phyloP scores from a whole-genome alignment of 2,797 vertebrate genomes.

The Oreonectes daqikongensis region DNA sequence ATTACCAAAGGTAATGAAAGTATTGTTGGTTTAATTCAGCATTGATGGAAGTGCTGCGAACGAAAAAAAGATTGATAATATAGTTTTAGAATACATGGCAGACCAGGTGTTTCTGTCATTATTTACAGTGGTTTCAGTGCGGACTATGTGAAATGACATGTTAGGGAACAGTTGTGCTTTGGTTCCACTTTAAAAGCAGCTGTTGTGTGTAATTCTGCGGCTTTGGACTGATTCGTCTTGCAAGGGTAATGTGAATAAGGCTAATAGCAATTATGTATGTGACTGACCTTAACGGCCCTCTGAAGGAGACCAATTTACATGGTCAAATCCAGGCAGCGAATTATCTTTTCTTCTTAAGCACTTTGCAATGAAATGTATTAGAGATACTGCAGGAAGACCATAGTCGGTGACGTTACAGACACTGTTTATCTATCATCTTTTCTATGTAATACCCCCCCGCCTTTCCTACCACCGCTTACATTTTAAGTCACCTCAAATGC shows the following conservation, averaged over 20 bases:
- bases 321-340: constrained; percentile 7
- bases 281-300: constrained; percentile 43
- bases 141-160: constrained; percentile 38
- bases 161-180: constrained; percentile 40
- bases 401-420: not conserved
- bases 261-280: constrained; percentile 54
- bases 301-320: constrained; percentile 40
- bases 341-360: constrained; percentile 1
- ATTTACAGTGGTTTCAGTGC: not conserved
- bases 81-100: constrained; percentile 12
- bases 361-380: constrained; percentile 18
- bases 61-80: constrained; percentile 21
- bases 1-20: not conserved
- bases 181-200: constrained; percentile 48
- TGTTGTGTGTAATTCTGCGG: constrained; percentile 42
- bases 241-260: constrained; percentile 50
- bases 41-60: not conserved
- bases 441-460: constrained; percentile 16
- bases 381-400: not conserved
- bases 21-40: constrained; percentile 13
- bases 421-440: constrained; percentile 25
- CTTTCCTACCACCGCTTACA: not conserved
- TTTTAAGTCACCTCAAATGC: constrained; percentile 10
- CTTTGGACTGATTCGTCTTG: constrained; percentile 47
- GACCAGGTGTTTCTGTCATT: constrained; percentile 37